Evolutionary conservation across 2,113 vertebrate species (phyloP), one percentile per base, ranked within the genome.

Genomic region (Ceyx margarethae): DNA sequence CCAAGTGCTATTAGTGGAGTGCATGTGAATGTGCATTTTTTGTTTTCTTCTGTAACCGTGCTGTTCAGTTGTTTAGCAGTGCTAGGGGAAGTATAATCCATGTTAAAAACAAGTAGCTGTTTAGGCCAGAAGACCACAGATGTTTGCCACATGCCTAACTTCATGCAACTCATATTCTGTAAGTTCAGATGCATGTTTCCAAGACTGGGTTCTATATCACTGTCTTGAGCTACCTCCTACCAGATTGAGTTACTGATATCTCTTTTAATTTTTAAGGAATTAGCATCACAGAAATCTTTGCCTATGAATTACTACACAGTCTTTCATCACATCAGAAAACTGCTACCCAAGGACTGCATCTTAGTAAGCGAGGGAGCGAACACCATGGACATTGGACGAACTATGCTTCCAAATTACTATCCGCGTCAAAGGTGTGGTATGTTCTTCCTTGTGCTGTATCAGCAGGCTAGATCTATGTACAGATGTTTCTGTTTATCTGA

Each of bases 341-440:
- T 98, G 35, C 92, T 99, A 81, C 99, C 99, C 74, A 97, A 93
- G 42, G 98, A 99, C 95, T 99, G 98, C 92, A 97, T 99, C 95
- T 97, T 99, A 65, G 98, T 99, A 22, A 99, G 98, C 6, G 99
- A 99, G 89, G 99, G 99, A 62, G 99, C 99, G 68, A 99, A 99
- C 91, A 99, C 99, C 42, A 99, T 99, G 99, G 99, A 99, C 96
- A 99, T 99, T 54, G 99, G 99, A 46, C 99, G 99, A 67, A 99
- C 99, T 18, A 98, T 99, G 97, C 96, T 99, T 90, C 98, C 98
- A 43, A 99, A 99, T 95, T 97, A 97, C 93, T 91, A 98, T 61
- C 98, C 99, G 57, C 97, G 99, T 62, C 98, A 98, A 96, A 98
- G 99, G 99, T 98, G 94, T 96, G 95, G 3, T 83, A 58, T 79